These are phyloP conservation scores for Benthosema pterotum DNA, from an alignment of 2,797 vertebrate species.

Conservation along the genomic window DNA sequence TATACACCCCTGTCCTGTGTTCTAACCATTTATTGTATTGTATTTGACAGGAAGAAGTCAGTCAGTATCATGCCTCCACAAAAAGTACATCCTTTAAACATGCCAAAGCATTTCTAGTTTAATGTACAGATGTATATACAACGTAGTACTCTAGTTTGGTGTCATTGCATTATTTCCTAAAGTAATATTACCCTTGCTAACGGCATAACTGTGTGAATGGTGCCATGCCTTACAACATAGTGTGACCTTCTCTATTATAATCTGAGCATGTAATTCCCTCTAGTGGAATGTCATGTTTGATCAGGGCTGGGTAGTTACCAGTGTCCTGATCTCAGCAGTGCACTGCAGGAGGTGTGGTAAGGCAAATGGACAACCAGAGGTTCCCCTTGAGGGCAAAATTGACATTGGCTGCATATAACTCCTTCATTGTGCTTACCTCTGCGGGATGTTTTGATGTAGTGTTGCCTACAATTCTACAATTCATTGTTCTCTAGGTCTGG, in stretches of 20 bases:
- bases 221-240: slow-evolving; percentile 71
- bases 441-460: slow-evolving; percentile 39
- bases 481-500: slow-evolving; percentile 15
- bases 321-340: slow-evolving; percentile 78
- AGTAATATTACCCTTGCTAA: slow-evolving; percentile 65
- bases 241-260: slow-evolving; percentile 84
- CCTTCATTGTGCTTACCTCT: slow-evolving; percentile 49
- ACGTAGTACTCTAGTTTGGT: slow-evolving; percentile 56
- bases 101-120: too few species aligned
- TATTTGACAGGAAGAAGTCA: too few species aligned
- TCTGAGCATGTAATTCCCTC: slow-evolving; percentile 80
- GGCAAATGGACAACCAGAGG: slow-evolving; percentile 79
- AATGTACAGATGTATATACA: slow-evolving; percentile 28
- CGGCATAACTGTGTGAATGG: slow-evolving; percentile 64
- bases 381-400: slow-evolving; percentile 79
- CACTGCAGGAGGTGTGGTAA: slow-evolving; percentile 76
- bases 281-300: slow-evolving; percentile 85
- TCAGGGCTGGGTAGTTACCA: slow-evolving; percentile 78
- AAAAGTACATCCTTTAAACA: too few species aligned
- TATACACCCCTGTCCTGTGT: too few species aligned
- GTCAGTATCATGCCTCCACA: too few species aligned
- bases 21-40: too few species aligned
- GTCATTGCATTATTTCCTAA: slow-evolving; percentile 71
- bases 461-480: slow-evolving; percentile 29
- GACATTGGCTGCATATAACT: slow-evolving; percentile 76